Evolutionary conservation across 2,113 vertebrate genomes (phyloP).

Genomic region (Nymphicus hollandicus): DNA sequence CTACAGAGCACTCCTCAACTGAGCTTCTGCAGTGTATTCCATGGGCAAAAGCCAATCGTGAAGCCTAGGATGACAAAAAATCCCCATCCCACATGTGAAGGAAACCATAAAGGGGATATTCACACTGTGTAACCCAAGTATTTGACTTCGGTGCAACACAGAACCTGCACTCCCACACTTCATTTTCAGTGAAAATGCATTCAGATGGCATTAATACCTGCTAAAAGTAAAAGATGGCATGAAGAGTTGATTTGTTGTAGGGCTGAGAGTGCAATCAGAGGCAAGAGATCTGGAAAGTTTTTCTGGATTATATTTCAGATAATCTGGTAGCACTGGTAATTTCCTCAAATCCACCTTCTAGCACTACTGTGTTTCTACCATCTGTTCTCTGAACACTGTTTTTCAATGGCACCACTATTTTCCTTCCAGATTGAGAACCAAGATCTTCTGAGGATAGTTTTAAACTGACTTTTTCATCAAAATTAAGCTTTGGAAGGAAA

Average conservation of each 20-base stretch:
- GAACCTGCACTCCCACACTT: background rate
- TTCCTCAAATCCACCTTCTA: background rate
- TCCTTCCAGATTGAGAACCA: background rate
- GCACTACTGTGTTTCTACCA: background rate
- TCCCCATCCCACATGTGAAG: accelerated
- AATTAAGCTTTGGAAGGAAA: background rate
- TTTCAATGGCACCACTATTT: background rate
- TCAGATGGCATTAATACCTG: background rate
- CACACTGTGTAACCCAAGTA: background rate
- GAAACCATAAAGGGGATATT: background rate
- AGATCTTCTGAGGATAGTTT: background rate
- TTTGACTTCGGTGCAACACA: background rate
- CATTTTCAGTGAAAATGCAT: background rate
- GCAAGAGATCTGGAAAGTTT: background rate
- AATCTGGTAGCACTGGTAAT: background rate
- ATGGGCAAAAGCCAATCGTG: background rate
- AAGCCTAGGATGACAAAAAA: background rate
- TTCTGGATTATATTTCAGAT: background rate
- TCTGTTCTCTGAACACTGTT: background rate
- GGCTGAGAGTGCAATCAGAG: background rate
- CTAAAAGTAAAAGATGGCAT: background rate
- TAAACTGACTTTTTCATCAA: background rate
- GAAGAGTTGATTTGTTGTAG: background rate
- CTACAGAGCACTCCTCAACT: background rate
- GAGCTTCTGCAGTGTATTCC: background rate